Conservation (phyloP, 2,797 vertebrate species). For the Nyctibius grandis region DNA sequence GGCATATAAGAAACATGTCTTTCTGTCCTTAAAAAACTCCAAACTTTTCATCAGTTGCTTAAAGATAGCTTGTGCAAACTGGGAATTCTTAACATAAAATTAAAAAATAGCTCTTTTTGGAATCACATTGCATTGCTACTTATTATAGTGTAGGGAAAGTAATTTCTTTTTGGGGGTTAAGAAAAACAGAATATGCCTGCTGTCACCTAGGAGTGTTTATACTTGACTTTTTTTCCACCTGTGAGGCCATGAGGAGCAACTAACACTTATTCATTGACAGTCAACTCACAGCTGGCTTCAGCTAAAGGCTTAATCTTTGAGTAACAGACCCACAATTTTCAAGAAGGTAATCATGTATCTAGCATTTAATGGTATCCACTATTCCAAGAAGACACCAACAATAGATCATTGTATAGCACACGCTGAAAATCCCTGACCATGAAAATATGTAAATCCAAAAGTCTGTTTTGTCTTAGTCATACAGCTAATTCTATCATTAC, state of each 20-base stretch:
- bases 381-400: neutral
- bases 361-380: neutral
- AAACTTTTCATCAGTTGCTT: neutral
- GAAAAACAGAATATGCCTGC: neutral
- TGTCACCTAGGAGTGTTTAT: neutral
- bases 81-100: neutral
- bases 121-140: neutral
- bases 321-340: neutral
- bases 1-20: neutral
- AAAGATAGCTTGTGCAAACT: neutral
- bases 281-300: neutral
- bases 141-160: neutral
- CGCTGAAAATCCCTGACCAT: neutral
- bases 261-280: neutral
- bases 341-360: neutral
- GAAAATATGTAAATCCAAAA: neutral
- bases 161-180: neutral
- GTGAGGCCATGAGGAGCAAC: neutral
- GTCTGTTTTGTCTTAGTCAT: neutral
- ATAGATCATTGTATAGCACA: neutral
- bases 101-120: neutral
- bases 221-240: neutral
- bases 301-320: neutral
- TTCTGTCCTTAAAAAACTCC: neutral
- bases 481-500: fast-evolving